These are phyloP conservation scores for Chloromyia formosa DNA, from an alignment of 2,888 invertebrate genomes.

Conservation along the genomic window DNA sequence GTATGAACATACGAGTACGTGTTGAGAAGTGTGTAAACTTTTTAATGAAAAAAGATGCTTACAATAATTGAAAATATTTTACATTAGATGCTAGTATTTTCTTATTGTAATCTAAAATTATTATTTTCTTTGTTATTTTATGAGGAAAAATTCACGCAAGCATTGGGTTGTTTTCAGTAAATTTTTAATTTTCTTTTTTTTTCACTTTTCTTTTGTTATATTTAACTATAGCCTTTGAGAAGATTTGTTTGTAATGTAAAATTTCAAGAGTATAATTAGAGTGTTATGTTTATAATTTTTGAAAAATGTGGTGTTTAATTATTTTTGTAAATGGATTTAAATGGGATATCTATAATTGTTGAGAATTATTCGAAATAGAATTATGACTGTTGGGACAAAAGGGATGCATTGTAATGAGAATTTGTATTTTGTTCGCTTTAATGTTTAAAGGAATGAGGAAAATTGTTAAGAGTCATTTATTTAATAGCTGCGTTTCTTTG, in stretches of 20 bases:
- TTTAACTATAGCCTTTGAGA: too few species aligned
- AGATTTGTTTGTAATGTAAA: background rate
- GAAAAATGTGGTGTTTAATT: background rate
- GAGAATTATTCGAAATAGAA: too few species aligned
- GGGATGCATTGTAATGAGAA: too few species aligned
- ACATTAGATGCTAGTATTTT: constrained; percentile 1
- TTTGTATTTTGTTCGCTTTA: background rate
- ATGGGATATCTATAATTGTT: background rate
- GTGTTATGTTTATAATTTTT: constrained; percentile 1
- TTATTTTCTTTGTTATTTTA: constrained; percentile 3
- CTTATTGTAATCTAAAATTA: background rate
- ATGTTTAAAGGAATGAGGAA: too few species aligned
- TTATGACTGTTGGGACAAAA: too few species aligned
- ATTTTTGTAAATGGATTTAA: background rate
- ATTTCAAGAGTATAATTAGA: background rate
- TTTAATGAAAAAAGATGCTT: constrained; percentile 8
- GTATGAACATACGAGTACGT: background rate
- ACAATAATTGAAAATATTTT: constrained; percentile 12
- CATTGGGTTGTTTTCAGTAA: background rate
- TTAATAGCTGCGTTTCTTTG: too few species aligned
- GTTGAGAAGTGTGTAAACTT: constrained; percentile 26
- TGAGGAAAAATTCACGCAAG: constrained; percentile 10
- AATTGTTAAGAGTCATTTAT: too few species aligned
- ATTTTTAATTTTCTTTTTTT: background rate
- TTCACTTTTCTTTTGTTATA: too few species aligned